Conservation (phyloP, 2,113 vertebrate species). For the Zosterops japonicus region DNA sequence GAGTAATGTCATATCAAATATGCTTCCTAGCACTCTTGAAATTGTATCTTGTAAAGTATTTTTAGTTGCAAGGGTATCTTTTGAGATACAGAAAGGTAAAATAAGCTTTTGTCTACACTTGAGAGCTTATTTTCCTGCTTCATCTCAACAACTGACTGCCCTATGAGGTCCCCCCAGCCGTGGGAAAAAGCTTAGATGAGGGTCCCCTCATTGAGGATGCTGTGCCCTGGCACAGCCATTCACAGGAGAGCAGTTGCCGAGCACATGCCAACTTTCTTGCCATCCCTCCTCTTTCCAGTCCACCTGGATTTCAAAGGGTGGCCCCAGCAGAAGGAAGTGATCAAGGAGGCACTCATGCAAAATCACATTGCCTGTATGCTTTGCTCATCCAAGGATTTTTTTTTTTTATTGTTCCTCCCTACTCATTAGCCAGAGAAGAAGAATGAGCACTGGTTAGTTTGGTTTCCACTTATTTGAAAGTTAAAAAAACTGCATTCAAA, state of each 20-base stretch:
- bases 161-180: background rate
- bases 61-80: background rate
- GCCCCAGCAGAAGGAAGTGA: background rate
- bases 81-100: background rate
- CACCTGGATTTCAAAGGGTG: background rate
- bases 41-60: background rate
- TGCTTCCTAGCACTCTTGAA: background rate
- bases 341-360: background rate
- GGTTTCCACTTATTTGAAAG: background rate
- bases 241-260: background rate
- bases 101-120: background rate
- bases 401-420: background rate
- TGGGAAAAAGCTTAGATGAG: background rate
- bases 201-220: background rate
- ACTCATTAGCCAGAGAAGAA: background rate
- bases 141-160: background rate
- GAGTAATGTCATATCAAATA: background rate
- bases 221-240: background rate
- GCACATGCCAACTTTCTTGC: accelerated
- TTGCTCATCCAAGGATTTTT: background rate
- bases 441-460: background rate
- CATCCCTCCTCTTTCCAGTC: background rate
- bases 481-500: background rate
- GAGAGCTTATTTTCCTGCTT: background rate
- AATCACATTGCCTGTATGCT: background rate